Evolutionary conservation across 2,888 invertebrate species (phyloP), one percentile per base, ranked within the genome.

Genomic region (Ditylenchus weischeri): DNA sequence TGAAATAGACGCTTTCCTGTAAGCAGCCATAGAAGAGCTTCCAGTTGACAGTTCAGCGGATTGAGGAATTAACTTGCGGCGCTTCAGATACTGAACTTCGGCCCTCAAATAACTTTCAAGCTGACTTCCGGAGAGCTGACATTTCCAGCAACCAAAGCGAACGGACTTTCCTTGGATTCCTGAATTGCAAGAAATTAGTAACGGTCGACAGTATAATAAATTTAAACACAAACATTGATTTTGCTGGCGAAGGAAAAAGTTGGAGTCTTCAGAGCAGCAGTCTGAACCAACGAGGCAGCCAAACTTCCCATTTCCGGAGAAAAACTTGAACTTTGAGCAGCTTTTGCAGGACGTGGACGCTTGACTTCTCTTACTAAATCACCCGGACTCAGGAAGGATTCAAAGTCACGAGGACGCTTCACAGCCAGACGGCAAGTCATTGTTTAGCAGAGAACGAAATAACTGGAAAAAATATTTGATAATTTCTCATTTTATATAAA

Each of bases 381-480:
- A 15, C 79, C n/a, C 82, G 78, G 76, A n/a, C 71, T 43, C 43
- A 43, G 15, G 8, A 43, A 43, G 15, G 43, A 43, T 2, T 43
- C 66, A 64, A 79, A 62, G 62, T 83, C 80, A 62, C 77, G 74
- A n/a, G 82, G 79, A 63, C 82, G 77, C 68, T 82, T 82, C 62
- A 82, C 69, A 47, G 82, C 82, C 11, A 82, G 64, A 62, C 82
- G 82, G 66, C 82, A 82, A 67, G 82, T 81, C 82, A 82, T 82
- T 35, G 11, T 43, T 43, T 43, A 43, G 43, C 43, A 43, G 43
- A 15, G 13, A 43, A 43, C 11, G 43, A 43, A 43, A 43, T 43
- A 43, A 43, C 43, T 43, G 43, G 29, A 29, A 29, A 29, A 29
- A 29, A 29, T 5, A 29, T 29, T 4, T 5, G 29, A 29, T 29